These are phyloP conservation scores for Heliconius aoede DNA, from an alignment of 2,888 invertebrate genomes.

Conservation along the genomic window DNA sequence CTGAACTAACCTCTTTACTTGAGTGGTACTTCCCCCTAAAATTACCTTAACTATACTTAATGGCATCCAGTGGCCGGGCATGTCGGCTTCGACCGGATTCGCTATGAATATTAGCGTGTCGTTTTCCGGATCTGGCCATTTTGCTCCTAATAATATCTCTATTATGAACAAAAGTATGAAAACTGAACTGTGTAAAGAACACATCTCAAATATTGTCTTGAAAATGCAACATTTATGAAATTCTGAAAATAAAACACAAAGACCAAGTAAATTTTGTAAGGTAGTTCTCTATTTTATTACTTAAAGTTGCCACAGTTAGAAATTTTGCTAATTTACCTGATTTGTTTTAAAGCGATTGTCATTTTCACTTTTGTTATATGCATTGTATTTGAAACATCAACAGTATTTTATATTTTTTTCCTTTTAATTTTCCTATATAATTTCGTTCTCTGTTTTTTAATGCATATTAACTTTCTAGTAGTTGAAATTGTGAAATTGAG, in stretches of 20 bases:
- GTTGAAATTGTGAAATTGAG: constrained; percentile 24
- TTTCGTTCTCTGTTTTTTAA: neutral
- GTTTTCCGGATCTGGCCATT: constrained; percentile 51
- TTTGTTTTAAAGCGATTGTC: constrained; percentile 19
- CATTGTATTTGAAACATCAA: neutral
- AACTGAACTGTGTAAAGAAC: neutral
- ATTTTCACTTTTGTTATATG: constrained; percentile 1
- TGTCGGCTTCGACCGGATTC: constrained; percentile 65
- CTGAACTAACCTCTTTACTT: constrained; percentile 33
- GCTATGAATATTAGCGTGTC: constrained; percentile 60
- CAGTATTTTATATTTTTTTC: neutral
- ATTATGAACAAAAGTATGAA: constrained; percentile 7
- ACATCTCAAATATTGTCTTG: neutral
- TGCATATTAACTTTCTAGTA: constrained; percentile 24
- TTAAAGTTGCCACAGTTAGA: neutral
- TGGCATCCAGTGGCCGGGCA: constrained; percentile 71
- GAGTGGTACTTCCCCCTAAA: constrained; percentile 49
- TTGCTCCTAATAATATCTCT: constrained; percentile 14
- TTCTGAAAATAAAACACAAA: constrained; percentile 30
- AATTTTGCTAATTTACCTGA: neutral
- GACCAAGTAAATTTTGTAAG: too few relatives aligned
- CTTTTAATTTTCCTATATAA: neutral
- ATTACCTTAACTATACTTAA: constrained; percentile 62
- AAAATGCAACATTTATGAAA: constrained; percentile 1
- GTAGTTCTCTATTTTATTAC: neutral